phyloP scores from a whole-genome alignment of 2,113 vertebrate species.

The Dasyprocta punctata region DNA sequence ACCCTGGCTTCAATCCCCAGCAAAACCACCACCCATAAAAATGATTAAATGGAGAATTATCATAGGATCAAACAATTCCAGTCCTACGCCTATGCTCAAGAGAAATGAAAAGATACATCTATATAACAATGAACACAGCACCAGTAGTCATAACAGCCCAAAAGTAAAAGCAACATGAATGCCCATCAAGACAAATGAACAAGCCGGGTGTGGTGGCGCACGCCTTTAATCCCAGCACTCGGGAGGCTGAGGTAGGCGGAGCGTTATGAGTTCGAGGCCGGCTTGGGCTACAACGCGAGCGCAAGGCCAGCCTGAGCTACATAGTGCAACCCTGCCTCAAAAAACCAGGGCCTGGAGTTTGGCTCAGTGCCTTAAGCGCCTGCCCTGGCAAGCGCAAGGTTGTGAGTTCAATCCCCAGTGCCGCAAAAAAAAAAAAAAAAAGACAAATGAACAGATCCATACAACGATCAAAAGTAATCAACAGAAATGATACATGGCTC shows the following conservation, averaged over 20 bases:
- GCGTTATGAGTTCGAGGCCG: too few species aligned
- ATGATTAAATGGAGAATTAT: not conserved
- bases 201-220: too few species aligned
- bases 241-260: too few species aligned
- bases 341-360: too few species aligned
- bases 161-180: not conserved
- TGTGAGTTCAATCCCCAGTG: too few species aligned
- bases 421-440: too few species aligned
- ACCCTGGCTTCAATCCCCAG: not conserved
- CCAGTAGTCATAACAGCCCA: not conserved
- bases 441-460: not conserved
- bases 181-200: not conserved
- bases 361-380: too few species aligned
- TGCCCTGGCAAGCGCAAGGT: too few species aligned
- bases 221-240: too few species aligned
- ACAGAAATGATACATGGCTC: not conserved
- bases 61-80: not conserved
- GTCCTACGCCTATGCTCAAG: not conserved
- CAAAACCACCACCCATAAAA: not conserved
- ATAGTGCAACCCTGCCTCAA: too few species aligned
- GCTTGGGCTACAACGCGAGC: too few species aligned
- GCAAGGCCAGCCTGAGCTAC: too few species aligned
- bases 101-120: slow-evolving; percentile 33
- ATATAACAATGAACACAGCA: not conserved
- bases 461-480: not conserved